Percentiles rank a stretch among this genome's conserved stretches.
Conservation (phyloP, 2,888 invertebrate species). For the Ichneumoninae sp. region DNA sequence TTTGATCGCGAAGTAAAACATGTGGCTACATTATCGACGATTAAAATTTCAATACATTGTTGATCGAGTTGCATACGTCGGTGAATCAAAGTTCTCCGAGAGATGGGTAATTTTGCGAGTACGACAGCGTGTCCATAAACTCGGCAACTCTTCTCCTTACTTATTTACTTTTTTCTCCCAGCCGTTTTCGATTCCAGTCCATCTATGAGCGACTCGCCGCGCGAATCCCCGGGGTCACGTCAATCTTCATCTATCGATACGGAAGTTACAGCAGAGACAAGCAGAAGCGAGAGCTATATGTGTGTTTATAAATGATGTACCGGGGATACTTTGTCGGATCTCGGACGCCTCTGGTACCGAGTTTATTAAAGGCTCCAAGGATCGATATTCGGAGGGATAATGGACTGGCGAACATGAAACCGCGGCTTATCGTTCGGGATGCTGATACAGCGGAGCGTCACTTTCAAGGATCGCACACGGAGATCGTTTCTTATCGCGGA, state of each 20-base stretch:
- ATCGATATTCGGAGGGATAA: slow-evolving; percentile 2
- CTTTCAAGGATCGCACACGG: background rate
- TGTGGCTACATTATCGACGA: background rate
- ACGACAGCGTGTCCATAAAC: background rate
- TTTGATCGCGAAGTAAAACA: too few species aligned
- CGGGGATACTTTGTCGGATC: background rate
- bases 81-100: background rate
- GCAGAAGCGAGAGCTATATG: background rate
- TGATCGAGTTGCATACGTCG: background rate
- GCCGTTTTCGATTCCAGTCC: background rate
- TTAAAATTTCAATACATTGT: background rate
- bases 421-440: background rate
- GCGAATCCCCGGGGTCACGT: background rate
- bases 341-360: background rate
- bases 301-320: background rate
- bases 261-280: background rate
- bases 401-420: background rate
- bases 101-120: background rate
- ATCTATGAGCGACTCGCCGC: background rate
- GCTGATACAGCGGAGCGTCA: background rate
- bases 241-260: slow-evolving; percentile 2
- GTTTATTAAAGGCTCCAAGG: background rate
- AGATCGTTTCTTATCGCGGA: background rate
- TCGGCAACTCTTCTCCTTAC: background rate
- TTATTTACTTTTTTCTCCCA: background rate